Evolutionary conservation across 2,113 vertebrate species (phyloP).

Genomic region (Bostrychus sinensis): DNA sequence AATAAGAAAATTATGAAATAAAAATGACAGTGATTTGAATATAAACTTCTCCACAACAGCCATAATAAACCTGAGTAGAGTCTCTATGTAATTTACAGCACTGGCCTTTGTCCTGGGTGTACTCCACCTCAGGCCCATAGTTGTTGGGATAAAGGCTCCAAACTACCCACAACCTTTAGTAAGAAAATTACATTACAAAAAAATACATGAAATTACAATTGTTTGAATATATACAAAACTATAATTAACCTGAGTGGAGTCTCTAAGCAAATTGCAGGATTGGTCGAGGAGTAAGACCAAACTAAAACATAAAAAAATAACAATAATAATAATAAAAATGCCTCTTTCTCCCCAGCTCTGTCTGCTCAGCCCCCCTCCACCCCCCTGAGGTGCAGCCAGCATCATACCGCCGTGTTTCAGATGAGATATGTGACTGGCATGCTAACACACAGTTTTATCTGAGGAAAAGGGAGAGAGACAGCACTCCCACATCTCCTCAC

Average conservation of each 20-base stretch:
- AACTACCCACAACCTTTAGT: no score
- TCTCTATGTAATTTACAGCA: no score
- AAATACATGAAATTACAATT: no score
- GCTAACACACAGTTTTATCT: constrained; percentile 81
- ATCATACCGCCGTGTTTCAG: constrained; percentile 75
- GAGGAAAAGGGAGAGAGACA: constrained; percentile 59
- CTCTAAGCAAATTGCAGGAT: background rate
- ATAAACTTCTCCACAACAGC: background rate
- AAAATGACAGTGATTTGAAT: no score
- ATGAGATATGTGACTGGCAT: constrained; percentile 86
- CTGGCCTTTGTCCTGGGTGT: no score
- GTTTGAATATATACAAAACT: background rate
- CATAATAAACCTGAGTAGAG: background rate
- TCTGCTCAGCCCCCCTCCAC: constrained; percentile 25
- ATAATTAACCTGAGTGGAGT: background rate
- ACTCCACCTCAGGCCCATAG: background rate
- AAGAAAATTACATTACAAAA: background rate
- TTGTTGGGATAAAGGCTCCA: background rate
- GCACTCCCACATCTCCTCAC: constrained; percentile 60
- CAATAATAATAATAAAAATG: background rate
- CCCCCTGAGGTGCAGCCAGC: constrained; percentile 63
- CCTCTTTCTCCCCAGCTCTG: constrained; percentile 21
- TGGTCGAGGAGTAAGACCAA: background rate
- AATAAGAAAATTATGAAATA: no score
- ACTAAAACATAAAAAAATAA: background rate